Percentiles rank a stretch among this genome's conserved stretches.
These are phyloP conservation scores for Nycticorax nycticorax DNA, from an alignment of 2,113 vertebrate species.

Conservation along the genomic window DNA sequence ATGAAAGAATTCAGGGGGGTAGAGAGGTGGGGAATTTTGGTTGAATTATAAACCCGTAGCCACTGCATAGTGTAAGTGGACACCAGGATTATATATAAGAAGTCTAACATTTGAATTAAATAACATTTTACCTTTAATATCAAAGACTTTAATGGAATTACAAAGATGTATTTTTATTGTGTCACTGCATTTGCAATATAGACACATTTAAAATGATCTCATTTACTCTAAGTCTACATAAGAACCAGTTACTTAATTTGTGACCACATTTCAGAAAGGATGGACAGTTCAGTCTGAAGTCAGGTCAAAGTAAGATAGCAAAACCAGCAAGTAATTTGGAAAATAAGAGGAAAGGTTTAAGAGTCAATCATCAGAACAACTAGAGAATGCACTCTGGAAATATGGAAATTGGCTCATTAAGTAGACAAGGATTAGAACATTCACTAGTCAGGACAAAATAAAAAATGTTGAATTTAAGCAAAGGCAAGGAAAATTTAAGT, in stretches of 20 bases:
- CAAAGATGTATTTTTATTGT: background rate
- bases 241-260: background rate
- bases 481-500: background rate
- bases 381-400: background rate
- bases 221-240: background rate
- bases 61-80: background rate
- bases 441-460: background rate
- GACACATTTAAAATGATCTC: background rate
- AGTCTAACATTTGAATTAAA: background rate
- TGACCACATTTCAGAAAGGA: background rate
- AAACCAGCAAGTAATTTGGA: background rate
- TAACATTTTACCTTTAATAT: background rate
- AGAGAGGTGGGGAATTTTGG: background rate
- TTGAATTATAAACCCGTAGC: background rate
- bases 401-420: background rate
- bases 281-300: background rate
- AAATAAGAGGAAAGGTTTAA: background rate
- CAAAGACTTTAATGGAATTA: background rate
- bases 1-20: background rate
- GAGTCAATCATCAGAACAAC: background rate
- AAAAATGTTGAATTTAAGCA: background rate
- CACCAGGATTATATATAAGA: background rate
- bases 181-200: background rate
- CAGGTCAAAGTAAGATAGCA: background rate
- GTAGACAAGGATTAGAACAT: background rate